A percentile compares a stretch with the other conserved stretches of the same genome.
Conservation (phyloP, 23 tunicate genomes). For the Trididemnum clinides region DNA sequence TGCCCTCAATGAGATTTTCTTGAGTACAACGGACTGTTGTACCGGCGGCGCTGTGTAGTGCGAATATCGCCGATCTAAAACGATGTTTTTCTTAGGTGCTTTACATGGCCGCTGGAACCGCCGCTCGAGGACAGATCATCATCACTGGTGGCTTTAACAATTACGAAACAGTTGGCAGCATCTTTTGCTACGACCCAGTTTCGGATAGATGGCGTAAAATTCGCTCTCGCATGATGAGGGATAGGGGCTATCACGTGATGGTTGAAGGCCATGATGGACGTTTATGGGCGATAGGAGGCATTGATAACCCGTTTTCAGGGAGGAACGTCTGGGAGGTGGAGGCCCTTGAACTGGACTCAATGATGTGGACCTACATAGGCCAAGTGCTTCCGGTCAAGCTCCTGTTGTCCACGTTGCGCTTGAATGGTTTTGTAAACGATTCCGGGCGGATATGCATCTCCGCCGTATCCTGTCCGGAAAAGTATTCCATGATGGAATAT, state of each 20-base stretch:
- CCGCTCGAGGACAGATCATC: conserved; percentile 26
- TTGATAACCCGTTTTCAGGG: conserved; percentile 88
- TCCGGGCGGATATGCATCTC: conserved; percentile 53
- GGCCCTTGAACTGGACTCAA: conserved; percentile 40
- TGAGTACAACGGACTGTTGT: not conserved
- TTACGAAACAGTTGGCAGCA: conserved; percentile 58
- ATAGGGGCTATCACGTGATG: conserved; percentile 89
- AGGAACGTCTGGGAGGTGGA: conserved; percentile 95
- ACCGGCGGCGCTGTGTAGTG: not conserved
- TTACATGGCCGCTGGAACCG: conserved; percentile 87
- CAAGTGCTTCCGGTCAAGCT: conserved; percentile 82
- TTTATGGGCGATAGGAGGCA: conserved; percentile 87
- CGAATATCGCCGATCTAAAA: not conserved
- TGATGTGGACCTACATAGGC: conserved; percentile 74
- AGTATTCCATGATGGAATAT: conserved; percentile 51
- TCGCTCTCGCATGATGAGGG: conserved; percentile 44
- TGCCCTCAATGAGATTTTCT: not conserved
- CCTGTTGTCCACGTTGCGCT: conserved; percentile 55
- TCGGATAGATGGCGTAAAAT: conserved; percentile 50
- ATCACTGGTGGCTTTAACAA: conserved; percentile 33
- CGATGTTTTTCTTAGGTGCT: conserved; percentile 29
- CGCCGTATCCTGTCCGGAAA: conserved; percentile 64
- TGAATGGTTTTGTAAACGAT: conserved; percentile 51
- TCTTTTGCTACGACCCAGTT: conserved; percentile 44
- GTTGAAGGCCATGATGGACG: conserved; percentile 58